Evolutionary conservation across 2,797 vertebrate genomes (phyloP).

Genomic region (Phoebastria nigripes): DNA sequence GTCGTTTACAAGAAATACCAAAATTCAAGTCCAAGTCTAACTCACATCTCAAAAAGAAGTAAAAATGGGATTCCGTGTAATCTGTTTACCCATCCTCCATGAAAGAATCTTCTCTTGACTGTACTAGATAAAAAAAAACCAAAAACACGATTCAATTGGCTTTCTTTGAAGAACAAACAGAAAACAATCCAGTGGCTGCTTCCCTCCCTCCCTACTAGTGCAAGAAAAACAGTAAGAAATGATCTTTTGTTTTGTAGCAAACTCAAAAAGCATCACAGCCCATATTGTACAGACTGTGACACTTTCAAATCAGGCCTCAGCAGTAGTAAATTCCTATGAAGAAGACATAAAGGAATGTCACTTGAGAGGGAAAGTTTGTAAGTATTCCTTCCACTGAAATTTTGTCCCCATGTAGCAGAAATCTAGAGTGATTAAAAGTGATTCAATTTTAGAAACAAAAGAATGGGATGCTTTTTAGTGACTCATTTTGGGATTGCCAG

Average conservation of each 20-base stretch:
- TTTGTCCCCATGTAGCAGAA: background rate
- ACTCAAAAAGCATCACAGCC: background rate
- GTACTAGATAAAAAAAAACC: background rate
- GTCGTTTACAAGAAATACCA: background rate
- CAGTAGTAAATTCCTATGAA: background rate
- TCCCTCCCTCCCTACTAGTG: background rate
- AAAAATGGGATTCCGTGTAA: background rate
- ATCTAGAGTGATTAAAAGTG: background rate
- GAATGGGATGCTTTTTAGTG: background rate
- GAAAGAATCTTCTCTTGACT: background rate
- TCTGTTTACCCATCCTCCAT: background rate
- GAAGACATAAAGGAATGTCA: background rate
- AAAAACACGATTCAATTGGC: background rate
- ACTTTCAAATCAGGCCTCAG: background rate
- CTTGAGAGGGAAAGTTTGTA: background rate
- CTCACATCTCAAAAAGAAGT: background rate
- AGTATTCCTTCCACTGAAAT: background rate
- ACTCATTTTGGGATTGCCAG: background rate
- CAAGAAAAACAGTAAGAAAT: background rate
- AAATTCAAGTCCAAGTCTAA: background rate
- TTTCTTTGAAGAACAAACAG: slow-evolving; percentile 5
- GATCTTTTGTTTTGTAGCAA: background rate
- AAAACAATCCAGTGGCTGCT: background rate
- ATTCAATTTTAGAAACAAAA: background rate
- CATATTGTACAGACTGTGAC: background rate